Conservation (phyloP, 2,888 invertebrate species). For the Prosopocoilus inquinatus region DNA sequence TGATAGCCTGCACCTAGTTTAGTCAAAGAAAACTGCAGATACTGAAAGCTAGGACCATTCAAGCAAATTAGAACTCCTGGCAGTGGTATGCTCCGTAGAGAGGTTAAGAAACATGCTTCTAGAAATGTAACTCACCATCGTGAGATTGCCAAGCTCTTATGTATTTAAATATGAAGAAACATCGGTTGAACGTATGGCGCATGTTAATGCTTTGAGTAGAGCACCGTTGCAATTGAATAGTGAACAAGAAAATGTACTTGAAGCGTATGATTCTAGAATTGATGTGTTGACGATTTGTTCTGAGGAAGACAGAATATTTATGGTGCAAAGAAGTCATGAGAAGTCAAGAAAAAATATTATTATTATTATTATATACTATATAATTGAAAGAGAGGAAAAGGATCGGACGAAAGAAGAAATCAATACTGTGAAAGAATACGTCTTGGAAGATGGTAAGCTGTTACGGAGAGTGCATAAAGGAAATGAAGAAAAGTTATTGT, state of each 20-base stretch:
- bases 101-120: too few relatives aligned
- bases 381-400: conserved; percentile 10
- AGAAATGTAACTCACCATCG: conserved; percentile 23
- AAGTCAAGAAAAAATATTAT: conserved; percentile 7
- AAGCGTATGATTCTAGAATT: conserved; percentile 6
- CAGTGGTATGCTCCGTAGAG: conserved; percentile 31
- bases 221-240: not conserved
- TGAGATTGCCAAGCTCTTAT: conserved; percentile 32
- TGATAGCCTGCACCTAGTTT: not conserved
- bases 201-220: conserved; percentile 19
- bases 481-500: not conserved
- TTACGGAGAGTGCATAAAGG: not conserved
- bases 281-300: conserved; percentile 17
- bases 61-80: conserved; percentile 34
- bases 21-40: conserved; percentile 27
- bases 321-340: not conserved
- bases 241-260: conserved; percentile 21
- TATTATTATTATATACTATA: too few relatives aligned
- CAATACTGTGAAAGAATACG: not conserved
- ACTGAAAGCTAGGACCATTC: conserved; percentile 26
- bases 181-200: conserved; percentile 26
- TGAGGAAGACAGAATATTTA: conserved; percentile 15
- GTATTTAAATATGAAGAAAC: conserved; percentile 24
- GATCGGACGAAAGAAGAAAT: not conserved
- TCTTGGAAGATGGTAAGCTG: not conserved